Percentiles rank a stretch among this genome's conserved stretches.
phyloP scores from a whole-genome alignment of 2,113 vertebrate species.

The Buteo buteo region DNA sequence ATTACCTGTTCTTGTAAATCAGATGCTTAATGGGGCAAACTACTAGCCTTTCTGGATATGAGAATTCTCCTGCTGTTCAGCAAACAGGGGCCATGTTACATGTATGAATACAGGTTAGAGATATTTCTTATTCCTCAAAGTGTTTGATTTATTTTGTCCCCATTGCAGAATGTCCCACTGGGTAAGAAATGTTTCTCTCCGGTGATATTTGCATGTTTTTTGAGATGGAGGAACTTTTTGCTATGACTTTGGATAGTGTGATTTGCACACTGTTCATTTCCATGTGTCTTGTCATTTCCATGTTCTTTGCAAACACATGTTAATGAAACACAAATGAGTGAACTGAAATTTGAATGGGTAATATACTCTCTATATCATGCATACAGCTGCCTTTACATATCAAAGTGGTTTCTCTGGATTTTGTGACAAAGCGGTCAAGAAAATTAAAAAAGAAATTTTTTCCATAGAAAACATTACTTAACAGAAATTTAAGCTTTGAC shows the following conservation, averaged over 20 bases:
- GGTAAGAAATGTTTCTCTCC: not conserved
- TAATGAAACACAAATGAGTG: not conserved
- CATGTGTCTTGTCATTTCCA: not conserved
- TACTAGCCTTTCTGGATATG: no score
- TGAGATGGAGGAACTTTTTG: not conserved
- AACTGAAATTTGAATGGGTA: not conserved
- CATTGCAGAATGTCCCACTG: not conserved
- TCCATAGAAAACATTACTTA: not conserved
- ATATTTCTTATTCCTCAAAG: not conserved
- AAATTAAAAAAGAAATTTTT: not conserved
- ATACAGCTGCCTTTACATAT: not conserved
- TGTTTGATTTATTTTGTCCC: not conserved
- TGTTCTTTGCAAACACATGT: not conserved
- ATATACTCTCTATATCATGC: accelerated
- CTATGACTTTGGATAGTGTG: not conserved
- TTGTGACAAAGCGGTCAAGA: not conserved
- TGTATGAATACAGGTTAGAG: no score
- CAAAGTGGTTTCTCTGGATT: not conserved
- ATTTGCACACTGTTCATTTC: not conserved
- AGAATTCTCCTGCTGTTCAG: not conserved
- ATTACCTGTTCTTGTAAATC: not conserved
- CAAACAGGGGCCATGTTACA: no score
- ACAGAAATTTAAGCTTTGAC: not conserved
- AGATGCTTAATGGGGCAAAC: not conserved
- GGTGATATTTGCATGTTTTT: not conserved